Conservation (phyloP, 2,888 invertebrate genomes). For the Microplitis deprimator region DNA sequence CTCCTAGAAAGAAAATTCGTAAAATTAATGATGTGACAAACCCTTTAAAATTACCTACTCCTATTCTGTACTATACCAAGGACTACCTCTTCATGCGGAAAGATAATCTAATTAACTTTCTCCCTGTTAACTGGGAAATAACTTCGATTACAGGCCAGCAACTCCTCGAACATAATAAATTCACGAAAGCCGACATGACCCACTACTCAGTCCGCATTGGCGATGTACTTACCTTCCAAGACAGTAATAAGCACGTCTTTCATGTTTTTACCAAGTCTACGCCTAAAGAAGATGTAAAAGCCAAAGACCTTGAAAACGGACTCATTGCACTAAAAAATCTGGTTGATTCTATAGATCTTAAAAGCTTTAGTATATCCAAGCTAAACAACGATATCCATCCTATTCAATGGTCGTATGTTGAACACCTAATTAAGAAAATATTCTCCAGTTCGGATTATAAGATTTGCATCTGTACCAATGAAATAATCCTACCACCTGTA, state of each 20-base stretch:
- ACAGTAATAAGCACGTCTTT: too few species aligned
- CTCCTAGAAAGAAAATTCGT: background rate
- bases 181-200: background rate
- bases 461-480: slow-evolving; percentile 35
- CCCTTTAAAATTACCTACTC: background rate
- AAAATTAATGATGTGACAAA: background rate
- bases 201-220: too few species aligned
- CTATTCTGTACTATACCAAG: background rate
- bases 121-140: background rate
- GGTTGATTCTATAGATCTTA: too few species aligned
- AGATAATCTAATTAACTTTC: background rate
- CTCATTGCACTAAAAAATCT: too few species aligned
- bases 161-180: background rate
- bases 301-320: too few species aligned
- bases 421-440: slow-evolving; percentile 28
- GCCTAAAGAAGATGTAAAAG: too few species aligned
- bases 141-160: background rate
- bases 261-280: too few species aligned
- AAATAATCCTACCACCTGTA: slow-evolving; percentile 31
- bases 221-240: too few species aligned
- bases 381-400: too few species aligned
- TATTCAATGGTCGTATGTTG: slow-evolving; percentile 17
- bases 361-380: too few species aligned
- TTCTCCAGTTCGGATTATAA: slow-evolving; percentile 28
- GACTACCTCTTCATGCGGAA: background rate